Base-by-base conservation (phyloP, 2,113 vertebrate species). In the Ochotona curzoniae region DNA sequence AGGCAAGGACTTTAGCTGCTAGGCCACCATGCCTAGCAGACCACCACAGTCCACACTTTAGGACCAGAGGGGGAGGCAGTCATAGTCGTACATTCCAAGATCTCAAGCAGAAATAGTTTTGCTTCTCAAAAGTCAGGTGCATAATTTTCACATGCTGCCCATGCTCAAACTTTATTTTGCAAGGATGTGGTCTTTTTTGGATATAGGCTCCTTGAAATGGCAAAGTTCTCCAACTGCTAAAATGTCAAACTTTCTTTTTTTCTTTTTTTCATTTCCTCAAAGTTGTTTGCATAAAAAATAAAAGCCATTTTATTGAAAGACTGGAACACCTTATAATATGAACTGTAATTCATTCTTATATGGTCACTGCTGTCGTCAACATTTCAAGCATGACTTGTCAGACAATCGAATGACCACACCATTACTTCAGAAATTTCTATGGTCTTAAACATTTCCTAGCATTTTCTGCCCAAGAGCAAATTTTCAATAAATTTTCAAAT, bases 391-490 rank as follows among this genome's bases (percentile, higher is more conserved):
- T 71, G 25, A 92, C 30, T 8, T 90, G 84, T 61, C 66, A 87
- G 66, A 18, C 54, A 57, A 57, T 88, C 75, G 23, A 51, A 32
- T 90, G 54, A 23, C n/a, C 49, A 51, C 83, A 87, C 64, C 73
- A 81, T 79, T 80, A 89, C n/a, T 90, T 93, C 85, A 88, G 47
- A 92, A 84, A 87, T 82, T 89, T 91, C 71, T 89, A 26, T 69
- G 26, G 23, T 93, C 88, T 18, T 89, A 84, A 94, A 66, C 47
- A 88, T 85, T 84, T 85, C 75, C 67, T 88, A 35, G 70, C 15
- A 74, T 92, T 95, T 93, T 82, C 35, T 5, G 82, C 10, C 67
- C 38, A 85, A 63, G 15, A 92, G 21, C 25, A 73, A 90, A 76
- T 92, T 20, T 76, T 91, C n/a, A 87, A 74, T 63, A 82, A 84